phyloP scores from a whole-genome alignment of 53 echinoderm and acorn worm species.

The Antedon mediterranea region DNA sequence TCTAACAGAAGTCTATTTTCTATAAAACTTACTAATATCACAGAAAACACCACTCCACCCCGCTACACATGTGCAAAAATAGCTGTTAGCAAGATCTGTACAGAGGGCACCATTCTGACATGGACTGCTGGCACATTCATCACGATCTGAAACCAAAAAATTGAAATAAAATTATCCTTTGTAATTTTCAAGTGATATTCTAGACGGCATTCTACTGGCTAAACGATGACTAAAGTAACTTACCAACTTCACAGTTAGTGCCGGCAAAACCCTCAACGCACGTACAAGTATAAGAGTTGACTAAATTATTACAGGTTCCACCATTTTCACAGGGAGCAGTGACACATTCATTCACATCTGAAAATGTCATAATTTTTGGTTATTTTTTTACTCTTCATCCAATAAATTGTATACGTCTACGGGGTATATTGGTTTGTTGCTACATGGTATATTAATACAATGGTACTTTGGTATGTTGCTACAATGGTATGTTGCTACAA shows the following conservation, averaged over 20 bases:
- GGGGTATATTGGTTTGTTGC: no score
- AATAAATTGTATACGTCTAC: no score
- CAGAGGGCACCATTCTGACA: constrained; percentile 51
- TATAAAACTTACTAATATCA: constrained; percentile 18
- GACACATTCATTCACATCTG: neutral
- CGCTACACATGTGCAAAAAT: constrained; percentile 32
- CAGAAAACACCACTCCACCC: constrained; percentile 37
- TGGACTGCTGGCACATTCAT: constrained; percentile 31
- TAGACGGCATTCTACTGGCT: neutral
- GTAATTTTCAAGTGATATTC: neutral
- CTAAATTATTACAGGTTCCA: neutral
- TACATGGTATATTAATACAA: no score
- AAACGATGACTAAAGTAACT: neutral
- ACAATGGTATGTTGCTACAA: neutral
- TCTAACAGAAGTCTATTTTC: no score
- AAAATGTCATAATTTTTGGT: neutral
- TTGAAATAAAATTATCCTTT: neutral
- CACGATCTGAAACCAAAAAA: neutral
- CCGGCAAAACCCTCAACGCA: neutral
- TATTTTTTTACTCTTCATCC: no score
- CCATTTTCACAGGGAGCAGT: neutral
- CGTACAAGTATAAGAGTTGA: neutral
- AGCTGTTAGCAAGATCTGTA: constrained; percentile 13
- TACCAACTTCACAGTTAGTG: neutral
- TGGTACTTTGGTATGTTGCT: no score